Percentiles rank a stretch among this genome's conserved stretches.
Conservation (phyloP, 2,113 vertebrate species). For the Benitochromis conjunctus region DNA sequence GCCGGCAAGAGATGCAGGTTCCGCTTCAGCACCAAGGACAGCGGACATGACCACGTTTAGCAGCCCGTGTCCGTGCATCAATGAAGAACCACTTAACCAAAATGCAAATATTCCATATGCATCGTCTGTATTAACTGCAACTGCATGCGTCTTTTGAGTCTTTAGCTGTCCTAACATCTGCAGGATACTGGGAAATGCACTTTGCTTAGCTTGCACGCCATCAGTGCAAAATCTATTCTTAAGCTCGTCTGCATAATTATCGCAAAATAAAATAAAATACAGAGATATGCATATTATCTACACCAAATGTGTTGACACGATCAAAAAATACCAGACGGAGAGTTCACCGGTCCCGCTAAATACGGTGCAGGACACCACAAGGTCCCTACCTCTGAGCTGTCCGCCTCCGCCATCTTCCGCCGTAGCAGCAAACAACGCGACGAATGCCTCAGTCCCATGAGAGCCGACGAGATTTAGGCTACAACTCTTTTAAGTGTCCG, state of each 20-base stretch:
- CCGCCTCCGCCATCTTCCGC: conserved; percentile 98
- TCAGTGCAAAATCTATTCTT: background rate
- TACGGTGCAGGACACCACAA: conserved; percentile 41
- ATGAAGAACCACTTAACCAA: background rate
- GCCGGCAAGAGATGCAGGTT: background rate
- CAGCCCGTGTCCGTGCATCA: background rate
- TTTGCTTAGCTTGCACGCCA: background rate
- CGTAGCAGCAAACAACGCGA: conserved; percentile 96
- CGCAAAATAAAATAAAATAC: background rate
- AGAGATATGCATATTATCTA: background rate
- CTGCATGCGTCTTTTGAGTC: background rate
- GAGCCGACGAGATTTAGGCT: conserved; percentile 78
- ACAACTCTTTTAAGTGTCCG: conserved; percentile 40
- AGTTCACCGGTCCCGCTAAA: background rate
- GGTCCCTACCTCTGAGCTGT: conserved; percentile 87
- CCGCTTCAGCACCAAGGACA: conserved; percentile 78
- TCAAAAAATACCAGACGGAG: background rate
- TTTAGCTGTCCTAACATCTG: background rate
- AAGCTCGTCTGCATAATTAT: background rate
- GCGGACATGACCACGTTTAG: conserved; percentile 10
- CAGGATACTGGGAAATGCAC: conserved; percentile 2
- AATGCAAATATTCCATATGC: background rate
- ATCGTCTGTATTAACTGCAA: background rate
- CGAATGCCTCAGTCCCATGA: conserved; percentile 98
- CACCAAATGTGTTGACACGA: background rate